A percentile compares a stretch with the other conserved stretches of the same genome.
Conservation (phyloP, 2,888 invertebrate genomes). For the Tetragnatha montana region DNA sequence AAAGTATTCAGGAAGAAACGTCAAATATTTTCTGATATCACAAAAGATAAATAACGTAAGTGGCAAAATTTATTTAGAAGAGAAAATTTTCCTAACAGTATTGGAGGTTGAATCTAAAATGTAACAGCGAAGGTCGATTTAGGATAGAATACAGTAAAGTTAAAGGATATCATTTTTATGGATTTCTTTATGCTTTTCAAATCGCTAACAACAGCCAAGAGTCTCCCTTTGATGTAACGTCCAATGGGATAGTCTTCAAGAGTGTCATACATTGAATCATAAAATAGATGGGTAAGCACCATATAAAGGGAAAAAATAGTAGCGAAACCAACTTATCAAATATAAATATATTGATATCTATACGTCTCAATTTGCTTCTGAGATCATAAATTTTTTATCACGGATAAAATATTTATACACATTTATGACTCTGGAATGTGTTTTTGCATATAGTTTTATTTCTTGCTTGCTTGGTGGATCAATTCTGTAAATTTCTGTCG, state of each 20-base stretch:
- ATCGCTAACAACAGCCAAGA: conserved; percentile 14
- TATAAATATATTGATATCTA: conserved; percentile 34
- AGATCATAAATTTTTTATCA: conserved; percentile 30
- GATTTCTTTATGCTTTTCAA: conserved; percentile 18
- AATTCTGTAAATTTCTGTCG: background rate
- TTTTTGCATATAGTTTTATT: conserved; percentile 4
- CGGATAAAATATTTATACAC: conserved; percentile 29
- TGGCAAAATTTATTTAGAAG: too few species aligned
- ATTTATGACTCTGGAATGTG: conserved; percentile 14
- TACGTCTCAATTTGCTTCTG: conserved; percentile 40
- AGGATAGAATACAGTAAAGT: too few species aligned
- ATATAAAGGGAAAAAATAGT: conserved; percentile 39
- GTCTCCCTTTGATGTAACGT: conserved; percentile 19
- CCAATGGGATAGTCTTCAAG: background rate
- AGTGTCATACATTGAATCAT: conserved; percentile 39
- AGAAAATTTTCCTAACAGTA: too few species aligned
- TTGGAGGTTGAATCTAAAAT: too few species aligned
- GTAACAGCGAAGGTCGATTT: too few species aligned
- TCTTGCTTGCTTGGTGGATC: background rate
- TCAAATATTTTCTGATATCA: too few species aligned
- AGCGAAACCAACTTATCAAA: conserved; percentile 49
- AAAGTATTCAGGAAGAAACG: too few species aligned
- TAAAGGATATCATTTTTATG: conserved; percentile 48
- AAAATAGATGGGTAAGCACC: conserved; percentile 48
- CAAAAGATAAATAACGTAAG: too few species aligned